These are phyloP conservation scores for Thelaira solivaga DNA, from an alignment of 2,888 invertebrate species.

Conservation along the genomic window DNA sequence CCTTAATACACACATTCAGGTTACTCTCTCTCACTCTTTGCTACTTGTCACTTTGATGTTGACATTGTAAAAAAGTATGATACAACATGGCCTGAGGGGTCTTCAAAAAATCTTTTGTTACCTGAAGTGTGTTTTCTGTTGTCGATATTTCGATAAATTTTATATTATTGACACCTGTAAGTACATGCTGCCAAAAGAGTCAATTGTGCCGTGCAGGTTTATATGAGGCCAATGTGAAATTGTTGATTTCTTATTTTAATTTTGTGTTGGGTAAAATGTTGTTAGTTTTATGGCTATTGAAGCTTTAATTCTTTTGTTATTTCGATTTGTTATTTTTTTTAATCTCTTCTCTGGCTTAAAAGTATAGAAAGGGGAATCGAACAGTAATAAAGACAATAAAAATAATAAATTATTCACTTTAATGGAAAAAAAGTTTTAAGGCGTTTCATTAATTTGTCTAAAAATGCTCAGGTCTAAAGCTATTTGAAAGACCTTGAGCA, in stretches of 20 bases:
- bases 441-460: too few relatives aligned
- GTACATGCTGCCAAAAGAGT: conserved; percentile 46
- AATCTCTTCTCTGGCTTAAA: too few relatives aligned
- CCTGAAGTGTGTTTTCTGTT: conserved; percentile 48
- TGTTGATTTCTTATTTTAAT: conserved; percentile 12
- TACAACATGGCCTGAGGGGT: conserved; percentile 42
- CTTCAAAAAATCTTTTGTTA: conserved; percentile 7
- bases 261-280: background rate
- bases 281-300: background rate
- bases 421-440: too few relatives aligned
- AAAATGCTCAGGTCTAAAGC: too few relatives aligned
- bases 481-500: too few relatives aligned
- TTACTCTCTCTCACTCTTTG: conserved; percentile 22
- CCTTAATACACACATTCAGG: conserved; percentile 2
- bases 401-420: too few relatives aligned
- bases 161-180: conserved; percentile 55
- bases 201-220: conserved; percentile 6
- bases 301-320: background rate
- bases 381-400: too few relatives aligned
- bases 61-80: conserved; percentile 43
- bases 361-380: too few relatives aligned
- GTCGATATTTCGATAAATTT: conserved; percentile 49
- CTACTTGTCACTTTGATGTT: conserved; percentile 40
- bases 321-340: too few relatives aligned
- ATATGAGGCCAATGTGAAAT: conserved; percentile 17